phyloP scores from a whole-genome alignment of 2,888 invertebrate genomes.

The Crocallis elinguaria region DNA sequence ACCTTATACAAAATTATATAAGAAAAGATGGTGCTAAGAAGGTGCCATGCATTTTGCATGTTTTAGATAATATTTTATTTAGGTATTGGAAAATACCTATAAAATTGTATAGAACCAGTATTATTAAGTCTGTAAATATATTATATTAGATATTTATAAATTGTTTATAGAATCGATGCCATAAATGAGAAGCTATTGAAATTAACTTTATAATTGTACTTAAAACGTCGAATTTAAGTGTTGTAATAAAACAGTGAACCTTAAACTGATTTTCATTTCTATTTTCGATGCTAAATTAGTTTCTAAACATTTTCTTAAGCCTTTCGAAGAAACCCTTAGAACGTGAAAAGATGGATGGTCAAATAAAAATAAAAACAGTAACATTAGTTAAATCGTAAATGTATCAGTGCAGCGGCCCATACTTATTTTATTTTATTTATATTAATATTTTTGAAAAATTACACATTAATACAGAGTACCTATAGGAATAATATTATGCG shows the following conservation, averaged over 20 bases:
- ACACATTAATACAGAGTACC: too few species aligned
- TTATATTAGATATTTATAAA: constrained; percentile 51
- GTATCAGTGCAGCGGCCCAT: too few species aligned
- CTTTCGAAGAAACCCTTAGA: too few species aligned
- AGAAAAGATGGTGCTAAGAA: constrained; percentile 56
- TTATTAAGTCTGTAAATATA: constrained; percentile 61
- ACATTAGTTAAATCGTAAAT: too few species aligned
- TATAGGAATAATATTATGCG: too few species aligned
- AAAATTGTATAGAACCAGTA: constrained; percentile 58
- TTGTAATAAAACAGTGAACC: constrained; percentile 62
- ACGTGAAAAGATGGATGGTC: too few species aligned
- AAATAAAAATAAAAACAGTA: too few species aligned
- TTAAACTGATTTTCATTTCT: constrained; percentile 24
- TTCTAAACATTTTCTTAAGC: too few species aligned
- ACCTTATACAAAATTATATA: too few species aligned
- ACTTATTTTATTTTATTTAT: too few species aligned
- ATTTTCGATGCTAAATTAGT: neutral
- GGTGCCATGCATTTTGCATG: constrained; percentile 58
- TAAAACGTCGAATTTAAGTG: constrained; percentile 75
- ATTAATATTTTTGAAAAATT: too few species aligned
- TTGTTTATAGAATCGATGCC: constrained; percentile 57
- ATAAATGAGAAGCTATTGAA: constrained; percentile 56
- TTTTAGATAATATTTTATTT: constrained; percentile 39
- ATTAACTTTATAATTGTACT: constrained; percentile 60
- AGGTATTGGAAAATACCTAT: constrained; percentile 33